Percentiles rank a stretch among this genome's conserved stretches.
phyloP scores from a whole-genome alignment of 2,888 invertebrate species.

The Cenopis cana region DNA sequence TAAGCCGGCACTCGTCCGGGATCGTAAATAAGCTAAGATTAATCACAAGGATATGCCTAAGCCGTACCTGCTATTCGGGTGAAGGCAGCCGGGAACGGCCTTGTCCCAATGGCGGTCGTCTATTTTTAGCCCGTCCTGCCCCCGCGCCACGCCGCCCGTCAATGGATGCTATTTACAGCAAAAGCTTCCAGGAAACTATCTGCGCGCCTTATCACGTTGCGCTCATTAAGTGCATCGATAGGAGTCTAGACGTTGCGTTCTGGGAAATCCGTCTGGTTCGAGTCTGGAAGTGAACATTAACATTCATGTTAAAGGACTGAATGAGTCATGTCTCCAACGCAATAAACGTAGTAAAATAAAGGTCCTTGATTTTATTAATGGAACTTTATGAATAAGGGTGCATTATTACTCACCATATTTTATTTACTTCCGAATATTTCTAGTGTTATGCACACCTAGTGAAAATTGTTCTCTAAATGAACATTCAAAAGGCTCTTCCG shows the following conservation, averaged over 20 bases:
- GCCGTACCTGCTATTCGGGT: conserved; percentile 66
- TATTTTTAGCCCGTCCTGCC: conserved; percentile 72
- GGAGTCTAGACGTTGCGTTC: conserved; percentile 3
- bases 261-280: background rate
- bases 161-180: conserved; percentile 76
- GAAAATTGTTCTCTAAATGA: background rate
- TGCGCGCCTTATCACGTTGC: conserved; percentile 41
- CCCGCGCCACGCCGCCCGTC: conserved; percentile 62
- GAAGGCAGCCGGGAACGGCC: conserved; percentile 70
- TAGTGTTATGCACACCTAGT: background rate
- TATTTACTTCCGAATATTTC: background rate
- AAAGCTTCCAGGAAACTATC: conserved; percentile 54
- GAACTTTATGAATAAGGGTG: background rate
- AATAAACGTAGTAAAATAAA: background rate
- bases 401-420: background rate
- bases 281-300: conserved; percentile 9
- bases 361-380: background rate
- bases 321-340: background rate
- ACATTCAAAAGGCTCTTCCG: conserved; percentile 16
- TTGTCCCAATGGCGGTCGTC: conserved; percentile 78
- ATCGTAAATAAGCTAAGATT: conserved; percentile 71
- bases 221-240: conserved; percentile 33
- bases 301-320: background rate
- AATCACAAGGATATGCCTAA: conserved; percentile 74
- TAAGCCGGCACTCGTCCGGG: conserved; percentile 63